Percentiles rank a stretch among this genome's conserved stretches.
phyloP scores from a whole-genome alignment of 2,797 vertebrate species.

The Selene dorsalis region DNA sequence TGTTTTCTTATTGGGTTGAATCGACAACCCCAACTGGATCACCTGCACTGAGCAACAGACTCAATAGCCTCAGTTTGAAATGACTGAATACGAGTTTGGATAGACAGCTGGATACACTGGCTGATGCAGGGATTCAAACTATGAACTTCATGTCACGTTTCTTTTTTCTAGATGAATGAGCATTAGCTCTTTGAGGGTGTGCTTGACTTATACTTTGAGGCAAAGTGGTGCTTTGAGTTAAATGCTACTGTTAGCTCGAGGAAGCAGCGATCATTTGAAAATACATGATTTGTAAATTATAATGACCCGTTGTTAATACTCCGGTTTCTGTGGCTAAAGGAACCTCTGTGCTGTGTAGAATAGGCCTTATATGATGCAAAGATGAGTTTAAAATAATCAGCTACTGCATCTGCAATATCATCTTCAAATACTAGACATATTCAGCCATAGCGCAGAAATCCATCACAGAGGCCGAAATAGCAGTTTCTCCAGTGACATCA shows the following conservation, averaged over 20 bases:
- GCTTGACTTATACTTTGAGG: neutral
- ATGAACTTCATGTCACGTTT: conserved; percentile 7
- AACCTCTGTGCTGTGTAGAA: too few species aligned
- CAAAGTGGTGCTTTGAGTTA: neutral
- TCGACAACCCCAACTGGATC: conserved; percentile 1
- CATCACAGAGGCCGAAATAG: conserved; percentile 46
- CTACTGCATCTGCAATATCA: conserved; percentile 2
- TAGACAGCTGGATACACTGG: neutral
- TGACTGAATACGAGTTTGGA: neutral
- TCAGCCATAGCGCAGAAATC: conserved; percentile 48
- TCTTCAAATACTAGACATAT: conserved; percentile 10
- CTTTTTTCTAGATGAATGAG: neutral
- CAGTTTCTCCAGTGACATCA: conserved; percentile 55
- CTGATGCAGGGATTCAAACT: neutral
- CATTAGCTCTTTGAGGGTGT: neutral
- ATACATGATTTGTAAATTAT: too few species aligned
- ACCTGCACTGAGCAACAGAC: neutral
- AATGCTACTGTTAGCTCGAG: neutral
- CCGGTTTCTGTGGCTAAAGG: too few species aligned
- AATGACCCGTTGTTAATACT: too few species aligned
- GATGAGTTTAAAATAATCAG: neutral
- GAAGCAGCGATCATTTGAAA: too few species aligned
- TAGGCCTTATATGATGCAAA: too few species aligned
- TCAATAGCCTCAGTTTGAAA: neutral
- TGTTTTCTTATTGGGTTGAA: neutral